Percentiles rank a stretch among this genome's conserved stretches.
These are phyloP conservation scores for Rafetus swinhoei DNA, from an alignment of 2,113 vertebrate genomes.

Conservation along the genomic window DNA sequence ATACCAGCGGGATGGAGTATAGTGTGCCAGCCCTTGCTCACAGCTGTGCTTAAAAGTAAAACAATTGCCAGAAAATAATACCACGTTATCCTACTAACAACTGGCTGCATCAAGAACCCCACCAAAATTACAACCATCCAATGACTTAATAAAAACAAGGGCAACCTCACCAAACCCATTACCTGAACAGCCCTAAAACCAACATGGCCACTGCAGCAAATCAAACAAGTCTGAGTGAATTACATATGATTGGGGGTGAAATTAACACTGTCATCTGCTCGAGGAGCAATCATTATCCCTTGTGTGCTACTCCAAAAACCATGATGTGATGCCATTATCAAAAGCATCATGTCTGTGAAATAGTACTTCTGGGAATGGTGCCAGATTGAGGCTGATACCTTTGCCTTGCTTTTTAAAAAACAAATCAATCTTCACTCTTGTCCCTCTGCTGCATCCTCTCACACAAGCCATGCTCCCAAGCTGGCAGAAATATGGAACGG, in stretches of 20 bases:
- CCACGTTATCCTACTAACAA: background rate
- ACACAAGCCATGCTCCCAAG: rapidly evolving
- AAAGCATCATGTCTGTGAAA: slow-evolving; percentile 47
- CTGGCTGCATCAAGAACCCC: background rate
- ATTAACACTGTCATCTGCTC: slow-evolving; percentile 32
- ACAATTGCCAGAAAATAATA: background rate
- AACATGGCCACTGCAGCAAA: background rate
- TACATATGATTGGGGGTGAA: slow-evolving; percentile 14
- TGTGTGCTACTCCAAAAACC: background rate
- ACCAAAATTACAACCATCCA: background rate
- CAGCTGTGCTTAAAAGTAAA: background rate
- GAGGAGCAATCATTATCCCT: slow-evolving; percentile 52
- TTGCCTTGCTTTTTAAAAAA: background rate
- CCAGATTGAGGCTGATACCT: background rate
- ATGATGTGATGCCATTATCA: background rate
- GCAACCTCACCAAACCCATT: background rate
- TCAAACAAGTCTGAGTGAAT: background rate
- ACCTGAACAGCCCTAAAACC: background rate
- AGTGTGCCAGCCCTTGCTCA: background rate
- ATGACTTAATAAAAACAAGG: background rate
- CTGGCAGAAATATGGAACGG: background rate
- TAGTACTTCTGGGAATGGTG: slow-evolving; percentile 50
- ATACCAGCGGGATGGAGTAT: background rate
- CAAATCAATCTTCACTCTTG: background rate
- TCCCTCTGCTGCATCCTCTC: background rate